Conservation (phyloP, 2,113 vertebrate genomes). For the Proterorhinus semilunaris region DNA sequence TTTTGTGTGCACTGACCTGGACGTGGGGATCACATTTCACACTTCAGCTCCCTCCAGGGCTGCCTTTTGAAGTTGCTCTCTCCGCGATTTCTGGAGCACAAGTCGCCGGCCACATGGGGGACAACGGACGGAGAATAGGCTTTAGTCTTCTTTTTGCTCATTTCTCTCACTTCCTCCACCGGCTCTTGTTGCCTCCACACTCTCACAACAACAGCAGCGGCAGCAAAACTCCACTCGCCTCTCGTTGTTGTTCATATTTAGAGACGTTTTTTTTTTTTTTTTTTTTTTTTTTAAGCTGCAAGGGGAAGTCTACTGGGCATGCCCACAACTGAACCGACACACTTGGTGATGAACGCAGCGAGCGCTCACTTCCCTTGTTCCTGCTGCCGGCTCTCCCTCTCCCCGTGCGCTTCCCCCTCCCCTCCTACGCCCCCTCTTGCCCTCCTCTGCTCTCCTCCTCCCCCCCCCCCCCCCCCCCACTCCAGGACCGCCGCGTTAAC, state of each 20-base stretch:
- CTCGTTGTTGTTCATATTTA: slow-evolving; percentile 80
- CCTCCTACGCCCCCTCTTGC: slow-evolving; percentile 37
- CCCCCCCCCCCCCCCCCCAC: slow-evolving; percentile 58
- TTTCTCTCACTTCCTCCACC: slow-evolving; percentile 25
- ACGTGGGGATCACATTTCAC: slow-evolving; percentile 58
- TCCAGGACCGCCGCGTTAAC: slow-evolving; percentile 65
- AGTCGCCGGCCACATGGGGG: slow-evolving; percentile 29
- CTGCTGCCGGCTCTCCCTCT: slow-evolving; percentile 31
- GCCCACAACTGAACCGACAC: slow-evolving; percentile 75
- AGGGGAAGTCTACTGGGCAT: slow-evolving; percentile 80
- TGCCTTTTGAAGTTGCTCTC: slow-evolving; percentile 52
- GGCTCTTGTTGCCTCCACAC: slow-evolving; percentile 31
- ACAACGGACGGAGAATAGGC: slow-evolving; percentile 13
- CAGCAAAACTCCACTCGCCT: slow-evolving; percentile 77
- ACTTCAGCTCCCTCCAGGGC: slow-evolving; percentile 48
- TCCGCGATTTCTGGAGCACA: slow-evolving; percentile 40
- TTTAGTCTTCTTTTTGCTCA: neutral
- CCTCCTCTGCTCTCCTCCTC: slow-evolving; percentile 73
- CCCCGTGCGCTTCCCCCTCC: slow-evolving; percentile 58
- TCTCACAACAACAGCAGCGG: slow-evolving; percentile 37
- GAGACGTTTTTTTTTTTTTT: slow-evolving; percentile 50
- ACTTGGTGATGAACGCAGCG: slow-evolving; percentile 82
- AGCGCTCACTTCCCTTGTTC: slow-evolving; percentile 85
- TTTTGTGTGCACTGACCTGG: slow-evolving; percentile 60
- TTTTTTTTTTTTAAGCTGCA: slow-evolving; percentile 66